Conservation (phyloP, 2,888 invertebrate genomes). For the Oscheius myriophilus region DNA sequence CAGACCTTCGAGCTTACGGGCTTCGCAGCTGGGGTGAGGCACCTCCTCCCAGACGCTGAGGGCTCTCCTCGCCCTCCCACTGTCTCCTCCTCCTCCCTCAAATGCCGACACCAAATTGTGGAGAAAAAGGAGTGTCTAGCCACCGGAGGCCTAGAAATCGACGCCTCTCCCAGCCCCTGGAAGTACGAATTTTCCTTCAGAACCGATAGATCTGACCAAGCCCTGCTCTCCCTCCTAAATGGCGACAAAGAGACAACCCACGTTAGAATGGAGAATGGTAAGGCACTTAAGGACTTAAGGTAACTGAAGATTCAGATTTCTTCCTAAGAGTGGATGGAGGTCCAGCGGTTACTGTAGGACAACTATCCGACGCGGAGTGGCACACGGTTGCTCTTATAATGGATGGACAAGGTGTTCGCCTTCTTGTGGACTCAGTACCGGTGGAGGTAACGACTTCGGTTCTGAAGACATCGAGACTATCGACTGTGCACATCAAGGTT, state of each 20-base stretch:
- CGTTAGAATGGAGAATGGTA: conserved; percentile 38
- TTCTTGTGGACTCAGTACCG: conserved; percentile 9
- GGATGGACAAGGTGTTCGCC: conserved; percentile 18
- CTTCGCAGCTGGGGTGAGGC: conserved; percentile 41
- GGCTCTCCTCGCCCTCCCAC: conserved; percentile 37
- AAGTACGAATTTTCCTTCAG: conserved; percentile 46
- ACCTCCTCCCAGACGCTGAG: conserved; percentile 45
- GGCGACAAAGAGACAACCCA: conserved; percentile 21
- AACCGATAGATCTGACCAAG: conserved; percentile 45
- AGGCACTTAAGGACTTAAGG: not conserved
- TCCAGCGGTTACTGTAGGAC: conserved; percentile 33
- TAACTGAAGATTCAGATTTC: conserved; percentile 30
- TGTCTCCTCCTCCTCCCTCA: conserved; percentile 31
- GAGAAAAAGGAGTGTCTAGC: conserved; percentile 37
- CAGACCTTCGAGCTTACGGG: conserved; percentile 32
- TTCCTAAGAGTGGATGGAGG: conserved; percentile 38
- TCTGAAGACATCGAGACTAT: conserved; percentile 14
- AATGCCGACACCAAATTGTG: conserved; percentile 35
- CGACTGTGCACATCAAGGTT: conserved; percentile 18
- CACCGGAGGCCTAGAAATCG: conserved; percentile 27
- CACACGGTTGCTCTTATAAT: conserved; percentile 35
- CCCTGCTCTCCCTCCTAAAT: conserved; percentile 37
- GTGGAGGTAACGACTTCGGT: conserved; percentile 6
- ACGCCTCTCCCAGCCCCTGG: conserved; percentile 8
- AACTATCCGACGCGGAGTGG: conserved; percentile 49